phyloP scores from a whole-genome alignment of 2,888 invertebrate genomes.

The Lasioglossum lativentre region DNA sequence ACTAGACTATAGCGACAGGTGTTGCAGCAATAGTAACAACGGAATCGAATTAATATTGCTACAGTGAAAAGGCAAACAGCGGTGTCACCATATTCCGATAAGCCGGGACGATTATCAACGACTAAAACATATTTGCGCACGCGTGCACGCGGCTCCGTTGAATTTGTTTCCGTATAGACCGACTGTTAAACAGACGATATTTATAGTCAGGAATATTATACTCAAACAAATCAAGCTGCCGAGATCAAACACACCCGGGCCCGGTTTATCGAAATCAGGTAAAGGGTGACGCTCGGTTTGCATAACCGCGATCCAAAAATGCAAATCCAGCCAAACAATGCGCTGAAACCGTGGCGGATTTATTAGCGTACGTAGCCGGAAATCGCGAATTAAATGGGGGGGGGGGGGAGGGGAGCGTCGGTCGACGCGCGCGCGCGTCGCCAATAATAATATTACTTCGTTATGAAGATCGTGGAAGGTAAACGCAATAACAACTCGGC shows the following conservation, averaged over 20 bases:
- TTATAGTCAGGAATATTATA: slow-evolving; percentile 3
- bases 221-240: neutral
- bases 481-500: neutral
- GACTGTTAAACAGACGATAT: neutral
- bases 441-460: neutral
- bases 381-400: slow-evolving; percentile 2
- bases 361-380: neutral
- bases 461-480: neutral
- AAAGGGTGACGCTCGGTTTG: neutral
- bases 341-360: neutral
- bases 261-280: slow-evolving; percentile 7
- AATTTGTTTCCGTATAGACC: neutral
- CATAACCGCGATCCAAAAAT: slow-evolving; percentile 12
- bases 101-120: neutral
- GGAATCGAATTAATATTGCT: neutral
- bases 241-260: neutral
- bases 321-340: slow-evolving; percentile 14
- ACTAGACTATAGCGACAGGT: neutral
- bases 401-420: too few species aligned
- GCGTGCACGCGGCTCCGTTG: neutral
- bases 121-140: neutral
- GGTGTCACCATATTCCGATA: neutral
- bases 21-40: neutral
- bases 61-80: neutral
- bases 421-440: too few species aligned